Evolutionary conservation across 2,113 vertebrate species (phyloP).

Genomic region (Gnathonemus longibarbis): DNA sequence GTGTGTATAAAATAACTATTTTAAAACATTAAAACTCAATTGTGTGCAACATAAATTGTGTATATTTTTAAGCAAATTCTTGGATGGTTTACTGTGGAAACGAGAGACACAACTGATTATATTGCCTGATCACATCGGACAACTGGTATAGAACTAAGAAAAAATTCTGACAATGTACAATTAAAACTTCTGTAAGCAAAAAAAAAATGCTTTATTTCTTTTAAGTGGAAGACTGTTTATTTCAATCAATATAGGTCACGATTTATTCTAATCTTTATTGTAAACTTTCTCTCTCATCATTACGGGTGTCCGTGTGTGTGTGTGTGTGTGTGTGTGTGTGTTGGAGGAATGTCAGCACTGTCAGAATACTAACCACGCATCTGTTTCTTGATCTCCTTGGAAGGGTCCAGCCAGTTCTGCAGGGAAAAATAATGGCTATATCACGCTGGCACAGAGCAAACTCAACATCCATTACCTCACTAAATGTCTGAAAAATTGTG

Average conservation of each 20-base stretch:
- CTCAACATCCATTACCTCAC: constrained; percentile 29
- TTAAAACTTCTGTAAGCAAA: not conserved
- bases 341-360: not conserved
- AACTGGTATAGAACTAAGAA: not conserved
- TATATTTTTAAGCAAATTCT: not conserved
- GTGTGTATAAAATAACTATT: not conserved
- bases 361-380: constrained; percentile 82
- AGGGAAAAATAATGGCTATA: constrained; percentile 46
- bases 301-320: not conserved
- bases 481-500: constrained; percentile 36
- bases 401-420: constrained; percentile 93
- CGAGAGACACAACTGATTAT: not conserved
- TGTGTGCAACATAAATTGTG: not conserved
- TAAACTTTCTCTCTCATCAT: not conserved
- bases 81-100: not conserved
- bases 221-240: not conserved
- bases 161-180: not conserved
- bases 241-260: not conserved
- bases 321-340: not conserved
- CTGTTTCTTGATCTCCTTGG: constrained; percentile 99
- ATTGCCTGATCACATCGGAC: not conserved
- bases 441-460: constrained; percentile 26
- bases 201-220: not conserved
- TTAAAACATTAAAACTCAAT: not conserved
- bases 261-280: not conserved